Base-by-base conservation (phyloP, 1,140 invertebrate genomes). In the Ips typographus region DNA sequence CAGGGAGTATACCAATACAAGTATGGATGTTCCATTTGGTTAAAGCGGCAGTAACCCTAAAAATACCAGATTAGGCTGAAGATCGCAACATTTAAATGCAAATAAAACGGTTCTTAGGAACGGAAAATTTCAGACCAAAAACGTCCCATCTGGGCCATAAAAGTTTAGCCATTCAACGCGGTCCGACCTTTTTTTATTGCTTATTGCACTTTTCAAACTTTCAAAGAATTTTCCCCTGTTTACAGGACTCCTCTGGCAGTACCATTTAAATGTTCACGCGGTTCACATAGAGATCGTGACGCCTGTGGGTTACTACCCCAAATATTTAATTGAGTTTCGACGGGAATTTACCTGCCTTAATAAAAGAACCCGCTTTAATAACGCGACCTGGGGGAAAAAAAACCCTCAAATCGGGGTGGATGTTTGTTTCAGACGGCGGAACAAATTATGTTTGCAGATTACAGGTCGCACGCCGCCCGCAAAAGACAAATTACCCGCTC, bases 401-500 rank as follows among this genome's bases (percentile, higher is more conserved):
- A 55, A 61, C 49, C 49, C 49, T 39, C 41, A 39, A 40, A 40
- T 6, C 6, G 51, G 63, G 59, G 59, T 61, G 43, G 59, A 44
- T 61, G 44, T 56, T 22, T 56, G 40, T 22, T 49, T 22, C 44
- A 49, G 44, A 49, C 44, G 52, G 43, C 60, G 47, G 8, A 7
- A 51, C 8, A 62, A 60, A 62, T 62, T 62, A 62, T 62, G 60
- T 40, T 39, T 52, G 5, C 47, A 52, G 44, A 62, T 62, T 62
- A 62, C 43, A 40, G 60, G 44, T 52, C 42, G 52, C 37, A 55
- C 4, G 52, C 52, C 44, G 7, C 44, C 44, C 44, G 7, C 4
- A 51, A 62, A 62, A 49, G 44, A 49, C 56, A 58, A 58, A 58
- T 55, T 55, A 55, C 37, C 52, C 5, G n/a, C 36, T 36, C 5